Conservation (phyloP, 2,797 vertebrate genomes). For the Odontamblyopus lacepedii region DNA sequence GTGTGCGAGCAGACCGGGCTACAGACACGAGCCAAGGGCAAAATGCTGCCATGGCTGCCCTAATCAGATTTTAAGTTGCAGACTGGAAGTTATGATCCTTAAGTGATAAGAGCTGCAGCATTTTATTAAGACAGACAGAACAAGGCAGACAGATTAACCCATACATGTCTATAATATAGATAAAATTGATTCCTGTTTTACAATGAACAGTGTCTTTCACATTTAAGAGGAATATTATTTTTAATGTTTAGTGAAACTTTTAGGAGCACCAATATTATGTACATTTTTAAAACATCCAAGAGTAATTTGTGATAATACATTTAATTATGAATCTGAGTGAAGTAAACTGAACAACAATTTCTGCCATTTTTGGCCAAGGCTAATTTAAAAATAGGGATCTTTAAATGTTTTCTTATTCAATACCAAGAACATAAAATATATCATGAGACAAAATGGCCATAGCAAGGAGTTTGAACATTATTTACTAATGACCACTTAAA, state of each 20-base stretch:
- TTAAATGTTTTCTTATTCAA: no score
- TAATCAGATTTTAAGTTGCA: constrained; percentile 68
- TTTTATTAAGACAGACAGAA: constrained; percentile 39
- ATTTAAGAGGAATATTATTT: background rate
- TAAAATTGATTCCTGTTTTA: background rate
- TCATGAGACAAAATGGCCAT: background rate
- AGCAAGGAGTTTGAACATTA: background rate
- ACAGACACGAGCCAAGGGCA: constrained; percentile 65
- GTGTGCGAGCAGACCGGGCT: constrained; percentile 40
- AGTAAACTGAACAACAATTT: background rate
- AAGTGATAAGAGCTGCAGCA: constrained; percentile 35
- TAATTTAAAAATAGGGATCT: no score
- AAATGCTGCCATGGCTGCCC: constrained; percentile 39
- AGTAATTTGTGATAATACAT: background rate
- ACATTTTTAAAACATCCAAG: background rate
- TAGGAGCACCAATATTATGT: background rate
- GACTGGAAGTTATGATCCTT: constrained; percentile 57
- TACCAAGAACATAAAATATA: background rate
- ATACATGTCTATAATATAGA: background rate
- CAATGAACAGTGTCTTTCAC: background rate
- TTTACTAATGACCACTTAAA: background rate
- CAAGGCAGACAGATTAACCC: constrained; percentile 14
- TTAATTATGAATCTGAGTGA: background rate
- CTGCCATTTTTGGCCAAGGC: no score
- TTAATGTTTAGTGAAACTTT: background rate